A percentile compares a stretch with the other conserved stretches of the same genome.
phyloP scores from a whole-genome alignment of 2,113 vertebrate species.

The Cyprinodon tularosa region DNA sequence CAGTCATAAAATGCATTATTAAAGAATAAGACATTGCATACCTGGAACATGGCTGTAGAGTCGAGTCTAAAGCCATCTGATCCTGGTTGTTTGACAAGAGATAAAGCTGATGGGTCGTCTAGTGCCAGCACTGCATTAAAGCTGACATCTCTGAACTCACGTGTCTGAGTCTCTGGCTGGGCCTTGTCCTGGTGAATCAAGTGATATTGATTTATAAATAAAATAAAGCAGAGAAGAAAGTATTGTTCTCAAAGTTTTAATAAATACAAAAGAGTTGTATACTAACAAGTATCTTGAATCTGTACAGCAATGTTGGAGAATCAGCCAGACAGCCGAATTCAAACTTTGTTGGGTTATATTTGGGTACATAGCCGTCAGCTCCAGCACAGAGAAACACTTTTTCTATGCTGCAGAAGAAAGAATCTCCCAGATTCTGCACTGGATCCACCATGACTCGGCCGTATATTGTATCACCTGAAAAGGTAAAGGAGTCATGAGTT shows the following conservation, averaged over 20 bases:
- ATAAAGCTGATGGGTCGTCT: slow-evolving; percentile 88
- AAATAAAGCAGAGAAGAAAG: background rate
- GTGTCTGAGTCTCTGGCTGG: slow-evolving; percentile 91
- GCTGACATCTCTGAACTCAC: slow-evolving; percentile 83
- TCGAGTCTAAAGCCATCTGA: slow-evolving; percentile 94
- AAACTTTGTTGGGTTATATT: slow-evolving; percentile 87
- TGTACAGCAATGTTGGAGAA: slow-evolving; percentile 88
- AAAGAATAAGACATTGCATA: slow-evolving; percentile 8
- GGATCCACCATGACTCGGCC: slow-evolving; percentile 96
- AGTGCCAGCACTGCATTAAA: slow-evolving; percentile 90
- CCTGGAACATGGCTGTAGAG: slow-evolving; percentile 91
- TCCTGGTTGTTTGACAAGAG: slow-evolving; percentile 89
- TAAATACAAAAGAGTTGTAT: background rate
- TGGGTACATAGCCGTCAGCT: slow-evolving; percentile 94
- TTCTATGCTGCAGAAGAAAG: slow-evolving; percentile 95
- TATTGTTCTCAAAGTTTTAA: background rate
- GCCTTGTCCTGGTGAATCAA: slow-evolving; percentile 85
- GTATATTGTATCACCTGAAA: slow-evolving; percentile 88
- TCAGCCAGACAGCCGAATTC: slow-evolving; percentile 96
- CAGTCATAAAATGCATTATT: no score
- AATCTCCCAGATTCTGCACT: slow-evolving; percentile 93
- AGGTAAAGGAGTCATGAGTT: background rate
- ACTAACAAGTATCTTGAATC: slow-evolving; percentile 95
- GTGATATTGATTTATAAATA: background rate
- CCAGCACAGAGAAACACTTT: slow-evolving; percentile 96